Conservation (phyloP, 2,888 invertebrate species). For the Elysia crispata region DNA sequence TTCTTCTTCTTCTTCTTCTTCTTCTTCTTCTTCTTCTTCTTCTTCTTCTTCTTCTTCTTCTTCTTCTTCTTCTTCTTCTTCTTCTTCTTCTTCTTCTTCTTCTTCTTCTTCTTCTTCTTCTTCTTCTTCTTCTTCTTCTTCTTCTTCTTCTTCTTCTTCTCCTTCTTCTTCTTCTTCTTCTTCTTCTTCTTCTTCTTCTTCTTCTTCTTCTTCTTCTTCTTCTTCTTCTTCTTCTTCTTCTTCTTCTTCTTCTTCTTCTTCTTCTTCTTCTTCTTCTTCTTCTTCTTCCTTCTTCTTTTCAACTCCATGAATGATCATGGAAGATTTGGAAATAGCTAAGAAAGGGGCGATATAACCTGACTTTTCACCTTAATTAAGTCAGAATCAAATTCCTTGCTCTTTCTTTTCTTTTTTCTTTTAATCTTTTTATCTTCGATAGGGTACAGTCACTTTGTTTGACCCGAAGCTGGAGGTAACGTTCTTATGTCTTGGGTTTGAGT, state of each 20-base stretch:
- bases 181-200: slow-evolving; percentile 71
- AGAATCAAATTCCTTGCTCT: too few relatives aligned
- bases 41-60: slow-evolving; percentile 43
- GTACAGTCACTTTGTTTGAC: too few relatives aligned
- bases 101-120: slow-evolving; percentile 60
- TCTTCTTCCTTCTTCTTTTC: neutral
- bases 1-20: slow-evolving; percentile 67
- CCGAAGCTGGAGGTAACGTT: too few relatives aligned
- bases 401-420: too few relatives aligned
- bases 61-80: slow-evolving; percentile 4
- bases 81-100: slow-evolving; percentile 45
- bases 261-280: slow-evolving; percentile 57
- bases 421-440: too few relatives aligned
- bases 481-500: too few relatives aligned
- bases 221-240: slow-evolving; percentile 68
- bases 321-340: too few relatives aligned
- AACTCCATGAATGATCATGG: too few relatives aligned
- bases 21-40: slow-evolving; percentile 48
- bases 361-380: too few relatives aligned
- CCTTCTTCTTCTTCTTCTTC: slow-evolving; percentile 61
- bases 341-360: too few relatives aligned
- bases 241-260: slow-evolving; percentile 63
- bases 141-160: slow-evolving; percentile 62
- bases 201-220: slow-evolving; percentile 72
- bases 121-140: slow-evolving; percentile 63